Percentiles rank a stretch among this genome's conserved stretches.
phyloP scores from a whole-genome alignment of 2,797 vertebrate genomes.

The Esox masquinongy region DNA sequence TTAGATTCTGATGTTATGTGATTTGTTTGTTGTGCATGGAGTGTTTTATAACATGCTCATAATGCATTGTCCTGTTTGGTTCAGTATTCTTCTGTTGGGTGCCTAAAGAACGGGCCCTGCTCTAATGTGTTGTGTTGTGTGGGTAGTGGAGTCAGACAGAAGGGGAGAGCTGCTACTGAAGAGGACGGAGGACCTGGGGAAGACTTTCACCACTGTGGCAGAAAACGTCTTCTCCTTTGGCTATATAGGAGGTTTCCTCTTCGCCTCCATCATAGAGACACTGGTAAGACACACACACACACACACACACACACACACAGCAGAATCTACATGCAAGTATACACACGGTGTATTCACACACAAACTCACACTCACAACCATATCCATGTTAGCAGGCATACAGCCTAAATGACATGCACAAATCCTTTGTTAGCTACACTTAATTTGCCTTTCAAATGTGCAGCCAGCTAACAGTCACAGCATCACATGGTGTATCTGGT shows the following conservation, averaged over 20 bases:
- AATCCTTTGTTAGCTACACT: background rate
- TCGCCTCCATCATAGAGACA: constrained; percentile 81
- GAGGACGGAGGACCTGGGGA: constrained; percentile 75
- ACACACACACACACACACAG: background rate
- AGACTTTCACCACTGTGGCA: constrained; percentile 70
- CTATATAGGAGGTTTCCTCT: constrained; percentile 79
- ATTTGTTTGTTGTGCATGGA: background rate
- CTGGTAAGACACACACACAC: constrained; percentile 51
- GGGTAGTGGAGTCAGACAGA: constrained; percentile 70
- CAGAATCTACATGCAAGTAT: background rate
- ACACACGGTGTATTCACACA: background rate
- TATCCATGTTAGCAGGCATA: no score
- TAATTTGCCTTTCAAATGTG: background rate
- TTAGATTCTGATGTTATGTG: no score
- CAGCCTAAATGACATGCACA: background rate
- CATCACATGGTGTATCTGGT: background rate
- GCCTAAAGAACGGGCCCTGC: background rate
- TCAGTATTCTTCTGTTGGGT: no score
- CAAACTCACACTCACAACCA: background rate
- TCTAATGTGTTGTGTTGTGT: background rate
- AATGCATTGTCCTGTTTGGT: background rate
- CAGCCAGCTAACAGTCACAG: background rate
- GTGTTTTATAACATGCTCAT: no score
- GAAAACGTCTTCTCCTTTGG: constrained; percentile 79
- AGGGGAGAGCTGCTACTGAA: constrained; percentile 73